phyloP scores from a whole-genome alignment of 2,888 invertebrate species.

The Apodemia duryi region DNA sequence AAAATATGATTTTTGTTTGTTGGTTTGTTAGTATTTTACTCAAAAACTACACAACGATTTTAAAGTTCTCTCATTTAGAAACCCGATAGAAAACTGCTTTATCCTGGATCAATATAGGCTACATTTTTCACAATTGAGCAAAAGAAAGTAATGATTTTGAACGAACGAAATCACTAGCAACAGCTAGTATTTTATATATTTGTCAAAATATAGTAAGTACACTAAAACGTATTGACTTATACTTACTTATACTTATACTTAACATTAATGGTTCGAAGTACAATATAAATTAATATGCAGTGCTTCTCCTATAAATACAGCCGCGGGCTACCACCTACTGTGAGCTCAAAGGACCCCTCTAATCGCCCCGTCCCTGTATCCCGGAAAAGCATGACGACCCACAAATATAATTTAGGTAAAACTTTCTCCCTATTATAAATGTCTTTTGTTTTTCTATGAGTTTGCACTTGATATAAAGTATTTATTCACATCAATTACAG shows the following conservation, averaged over 20 bases:
- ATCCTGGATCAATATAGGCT: too few relatives aligned
- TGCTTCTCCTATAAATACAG: slow-evolving; percentile 52
- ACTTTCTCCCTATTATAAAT: slow-evolving; percentile 68
- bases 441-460: slow-evolving; percentile 56
- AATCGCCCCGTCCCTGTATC: slow-evolving; percentile 55
- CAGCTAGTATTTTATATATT: too few relatives aligned
- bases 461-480: slow-evolving; percentile 29
- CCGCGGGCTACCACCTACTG: slow-evolving; percentile 52
- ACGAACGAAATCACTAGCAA: too few relatives aligned
- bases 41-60: too few relatives aligned
- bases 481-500: slow-evolving; percentile 24
- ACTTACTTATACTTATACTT: too few relatives aligned
- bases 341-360: slow-evolving; percentile 66
- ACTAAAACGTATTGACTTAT: neutral
- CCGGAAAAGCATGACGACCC: slow-evolving; percentile 78
- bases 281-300: slow-evolving; percentile 28
- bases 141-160: too few relatives aligned
- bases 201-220: too few relatives aligned
- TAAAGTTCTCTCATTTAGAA: too few relatives aligned
- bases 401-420: slow-evolving; percentile 79
- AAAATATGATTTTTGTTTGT: too few relatives aligned
- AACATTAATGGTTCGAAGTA: slow-evolving; percentile 14
- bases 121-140: too few relatives aligned
- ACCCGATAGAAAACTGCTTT: too few relatives aligned
- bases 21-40: too few relatives aligned